Percentiles rank a stretch among this genome's conserved stretches.
phyloP scores from a whole-genome alignment of 2,888 invertebrate species.

The Harpalus rufipes region DNA sequence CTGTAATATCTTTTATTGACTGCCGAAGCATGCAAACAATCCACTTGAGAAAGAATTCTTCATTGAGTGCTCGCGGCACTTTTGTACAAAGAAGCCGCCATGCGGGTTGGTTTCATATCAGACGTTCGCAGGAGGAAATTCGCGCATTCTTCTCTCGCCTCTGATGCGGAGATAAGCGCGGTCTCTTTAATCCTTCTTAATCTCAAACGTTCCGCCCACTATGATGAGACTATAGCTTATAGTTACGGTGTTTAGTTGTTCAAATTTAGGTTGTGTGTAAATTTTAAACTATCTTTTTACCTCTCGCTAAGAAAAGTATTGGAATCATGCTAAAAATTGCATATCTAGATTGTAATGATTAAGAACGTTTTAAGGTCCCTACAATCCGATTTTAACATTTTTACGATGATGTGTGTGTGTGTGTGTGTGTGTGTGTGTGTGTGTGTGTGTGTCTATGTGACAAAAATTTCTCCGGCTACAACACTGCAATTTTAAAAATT shows the following conservation, averaged over 20 bases:
- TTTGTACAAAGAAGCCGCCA: conserved; percentile 35
- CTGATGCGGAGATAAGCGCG: conserved; percentile 29
- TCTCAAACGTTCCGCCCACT: conserved; percentile 27
- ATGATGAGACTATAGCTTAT: neutral
- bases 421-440: too few species aligned
- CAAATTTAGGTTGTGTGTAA: conserved; percentile 13
- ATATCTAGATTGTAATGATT: too few species aligned
- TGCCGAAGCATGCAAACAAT: neutral
- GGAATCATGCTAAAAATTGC: too few species aligned
- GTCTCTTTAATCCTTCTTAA: conserved; percentile 42
- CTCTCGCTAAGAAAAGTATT: too few species aligned
- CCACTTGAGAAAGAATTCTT: conserved; percentile 3
- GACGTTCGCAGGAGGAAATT: conserved; percentile 31
- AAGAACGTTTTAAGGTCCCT: too few species aligned
- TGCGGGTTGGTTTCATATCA: conserved; percentile 10
- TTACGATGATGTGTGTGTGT: too few species aligned
- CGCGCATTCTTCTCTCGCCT: conserved; percentile 25
- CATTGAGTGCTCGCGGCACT: neutral
- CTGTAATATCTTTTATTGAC: neutral
- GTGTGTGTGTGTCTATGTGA: too few species aligned
- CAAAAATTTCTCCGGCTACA: too few species aligned
- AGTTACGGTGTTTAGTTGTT: neutral
- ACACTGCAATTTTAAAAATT: too few species aligned
- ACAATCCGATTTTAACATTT: too few species aligned
- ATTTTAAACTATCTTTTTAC: neutral